phyloP scores from a whole-genome alignment of 2,888 invertebrate genomes.

The Rotaria sp. region DNA sequence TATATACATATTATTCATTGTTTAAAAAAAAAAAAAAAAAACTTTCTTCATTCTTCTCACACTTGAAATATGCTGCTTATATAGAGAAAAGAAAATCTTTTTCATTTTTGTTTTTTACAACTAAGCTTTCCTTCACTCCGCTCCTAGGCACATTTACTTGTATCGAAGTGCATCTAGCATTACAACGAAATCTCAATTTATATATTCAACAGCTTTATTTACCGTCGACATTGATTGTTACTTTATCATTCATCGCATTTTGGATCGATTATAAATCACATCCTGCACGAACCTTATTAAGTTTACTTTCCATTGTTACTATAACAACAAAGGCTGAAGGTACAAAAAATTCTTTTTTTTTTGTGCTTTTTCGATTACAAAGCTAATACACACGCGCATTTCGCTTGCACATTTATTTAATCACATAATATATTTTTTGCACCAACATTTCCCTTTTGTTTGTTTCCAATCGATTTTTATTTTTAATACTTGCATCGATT shows the following conservation, averaged over 20 bases:
- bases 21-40: not conserved
- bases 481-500: not conserved
- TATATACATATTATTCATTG: not conserved
- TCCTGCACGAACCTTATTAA: conserved; percentile 38
- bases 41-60: not conserved
- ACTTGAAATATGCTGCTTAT: not conserved
- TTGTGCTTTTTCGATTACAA: not conserved
- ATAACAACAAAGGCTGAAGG: conserved; percentile 37
- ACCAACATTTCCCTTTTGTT: not conserved
- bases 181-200: conserved; percentile 33
- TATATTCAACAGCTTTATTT: conserved; percentile 33
- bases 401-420: not conserved
- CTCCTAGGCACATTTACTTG: not conserved
- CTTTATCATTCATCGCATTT: conserved; percentile 33
- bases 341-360: not conserved
- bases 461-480: not conserved
- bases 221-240: conserved; percentile 39
- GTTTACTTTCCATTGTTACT: conserved; percentile 35
- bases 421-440: not conserved
- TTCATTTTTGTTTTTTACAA: not conserved
- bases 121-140: not conserved
- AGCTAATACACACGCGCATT: not conserved
- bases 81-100: not conserved
- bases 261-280: conserved; percentile 39
- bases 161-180: not conserved